Percentiles rank a stretch among this genome's conserved stretches.
phyloP scores from a whole-genome alignment of 2,113 vertebrate genomes.

The Illadopsis cleaveri region DNA sequence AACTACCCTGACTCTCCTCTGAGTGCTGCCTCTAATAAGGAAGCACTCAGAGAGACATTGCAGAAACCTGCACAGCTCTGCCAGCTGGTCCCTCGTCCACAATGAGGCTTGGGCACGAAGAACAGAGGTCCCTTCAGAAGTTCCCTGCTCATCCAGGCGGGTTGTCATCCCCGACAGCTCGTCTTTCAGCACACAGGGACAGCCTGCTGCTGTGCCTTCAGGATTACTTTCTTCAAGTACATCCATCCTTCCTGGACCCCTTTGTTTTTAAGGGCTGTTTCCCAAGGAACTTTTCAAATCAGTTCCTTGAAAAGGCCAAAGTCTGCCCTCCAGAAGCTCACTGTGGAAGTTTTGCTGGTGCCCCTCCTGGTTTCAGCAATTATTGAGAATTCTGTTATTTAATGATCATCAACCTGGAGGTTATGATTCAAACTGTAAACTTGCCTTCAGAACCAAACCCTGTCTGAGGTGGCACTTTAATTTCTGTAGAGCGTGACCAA shows the following conservation, averaged over 20 bases:
- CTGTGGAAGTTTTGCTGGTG: neutral
- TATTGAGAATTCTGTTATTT: neutral
- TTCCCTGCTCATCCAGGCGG: neutral
- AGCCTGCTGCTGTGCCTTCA: neutral
- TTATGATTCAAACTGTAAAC: neutral
- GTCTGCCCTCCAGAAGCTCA: neutral
- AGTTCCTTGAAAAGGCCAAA: neutral
- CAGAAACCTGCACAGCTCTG: neutral
- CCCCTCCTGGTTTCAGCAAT: neutral
- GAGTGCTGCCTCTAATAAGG: neutral
- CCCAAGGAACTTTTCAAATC: neutral
- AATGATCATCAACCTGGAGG: neutral
- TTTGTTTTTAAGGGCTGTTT: neutral
- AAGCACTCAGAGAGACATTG: neutral
- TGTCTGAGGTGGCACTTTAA: neutral
- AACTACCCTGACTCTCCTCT: neutral
- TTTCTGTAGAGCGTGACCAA: neutral
- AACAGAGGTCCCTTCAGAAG: neutral
- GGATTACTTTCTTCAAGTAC: neutral
- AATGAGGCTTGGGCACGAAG: rapidly evolving
- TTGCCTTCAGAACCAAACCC: neutral
- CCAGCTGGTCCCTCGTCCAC: neutral
- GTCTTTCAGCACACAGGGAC: neutral
- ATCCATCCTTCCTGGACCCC: neutral
- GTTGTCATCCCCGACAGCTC: rapidly evolving